Evolutionary conservation across 2,888 invertebrate species (phyloP).

Genomic region (Creontiades dilutus): DNA sequence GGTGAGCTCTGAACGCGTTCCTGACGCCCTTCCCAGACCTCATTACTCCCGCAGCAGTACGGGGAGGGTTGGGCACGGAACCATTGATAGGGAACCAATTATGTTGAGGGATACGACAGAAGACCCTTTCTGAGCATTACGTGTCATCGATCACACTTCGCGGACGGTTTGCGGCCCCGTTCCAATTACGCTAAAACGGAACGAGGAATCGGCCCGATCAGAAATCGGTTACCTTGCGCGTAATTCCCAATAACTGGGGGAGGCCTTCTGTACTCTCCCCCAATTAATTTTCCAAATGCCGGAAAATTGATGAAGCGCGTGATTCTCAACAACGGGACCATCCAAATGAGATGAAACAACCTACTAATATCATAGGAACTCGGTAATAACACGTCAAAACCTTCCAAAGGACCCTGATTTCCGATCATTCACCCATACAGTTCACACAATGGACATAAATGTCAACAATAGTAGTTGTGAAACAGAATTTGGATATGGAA

Average conservation of each 20-base stretch:
- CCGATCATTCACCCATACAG: too few species aligned
- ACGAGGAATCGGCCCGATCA: background rate
- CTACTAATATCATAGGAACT: too few species aligned
- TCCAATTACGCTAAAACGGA: slow-evolving; percentile 22
- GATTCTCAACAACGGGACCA: background rate
- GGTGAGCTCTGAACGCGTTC: background rate
- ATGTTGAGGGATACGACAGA: slow-evolving; percentile 31
- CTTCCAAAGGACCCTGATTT: too few species aligned
- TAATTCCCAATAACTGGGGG: background rate
- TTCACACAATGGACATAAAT: too few species aligned
- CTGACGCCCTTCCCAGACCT: slow-evolving; percentile 27
- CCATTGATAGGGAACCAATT: slow-evolving; percentile 55
- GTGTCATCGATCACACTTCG: slow-evolving; percentile 36
- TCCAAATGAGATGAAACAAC: too few species aligned
- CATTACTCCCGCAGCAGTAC: background rate
- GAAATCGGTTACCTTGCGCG: background rate
- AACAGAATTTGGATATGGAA: too few species aligned
- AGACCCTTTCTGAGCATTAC: slow-evolving; percentile 32
- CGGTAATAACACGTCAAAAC: too few species aligned
- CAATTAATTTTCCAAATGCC: slow-evolving; percentile 12
- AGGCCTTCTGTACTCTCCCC: background rate
- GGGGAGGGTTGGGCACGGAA: background rate
- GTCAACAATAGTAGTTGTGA: too few species aligned
- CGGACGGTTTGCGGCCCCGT: background rate
- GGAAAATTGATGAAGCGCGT: background rate